These are phyloP conservation scores for Drosophila kambysellisi DNA, from an alignment of 2,888 invertebrate species.

Conservation along the genomic window DNA sequence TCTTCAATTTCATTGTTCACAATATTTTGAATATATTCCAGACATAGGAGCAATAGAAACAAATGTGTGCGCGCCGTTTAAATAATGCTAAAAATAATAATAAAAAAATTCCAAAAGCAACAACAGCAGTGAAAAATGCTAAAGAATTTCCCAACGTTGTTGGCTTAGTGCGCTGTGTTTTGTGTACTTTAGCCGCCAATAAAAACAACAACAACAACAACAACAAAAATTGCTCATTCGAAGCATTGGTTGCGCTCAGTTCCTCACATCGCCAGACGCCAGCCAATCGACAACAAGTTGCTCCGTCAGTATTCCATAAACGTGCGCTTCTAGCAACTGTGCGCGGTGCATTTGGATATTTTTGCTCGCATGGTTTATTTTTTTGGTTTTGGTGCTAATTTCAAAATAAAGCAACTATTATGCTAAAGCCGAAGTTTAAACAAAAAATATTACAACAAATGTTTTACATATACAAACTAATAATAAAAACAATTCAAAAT, in stretches of 20 bases:
- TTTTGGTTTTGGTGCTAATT: neutral
- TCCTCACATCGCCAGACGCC: constrained; percentile 27
- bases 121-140: constrained; percentile 35
- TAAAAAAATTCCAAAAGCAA: constrained; percentile 48
- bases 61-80: constrained; percentile 44
- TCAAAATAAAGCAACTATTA: neutral
- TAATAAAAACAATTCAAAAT: neutral
- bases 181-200: constrained; percentile 70
- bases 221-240: constrained; percentile 72
- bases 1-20: constrained; percentile 31
- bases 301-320: constrained; percentile 66
- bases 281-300: constrained; percentile 47
- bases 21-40: constrained; percentile 55
- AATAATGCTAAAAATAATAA: constrained; percentile 64
- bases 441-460: neutral
- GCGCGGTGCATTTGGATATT: constrained; percentile 55
- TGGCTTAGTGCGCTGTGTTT: constrained; percentile 44
- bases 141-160: constrained; percentile 51
- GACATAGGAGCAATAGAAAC: constrained; percentile 32
- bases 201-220: constrained; percentile 29
- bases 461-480: neutral
- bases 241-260: constrained; percentile 55
- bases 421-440: neutral
- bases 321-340: constrained; percentile 61
- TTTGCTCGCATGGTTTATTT: neutral